Conservation (phyloP, 2,888 invertebrate species). For the Plagodis dolabraria region DNA sequence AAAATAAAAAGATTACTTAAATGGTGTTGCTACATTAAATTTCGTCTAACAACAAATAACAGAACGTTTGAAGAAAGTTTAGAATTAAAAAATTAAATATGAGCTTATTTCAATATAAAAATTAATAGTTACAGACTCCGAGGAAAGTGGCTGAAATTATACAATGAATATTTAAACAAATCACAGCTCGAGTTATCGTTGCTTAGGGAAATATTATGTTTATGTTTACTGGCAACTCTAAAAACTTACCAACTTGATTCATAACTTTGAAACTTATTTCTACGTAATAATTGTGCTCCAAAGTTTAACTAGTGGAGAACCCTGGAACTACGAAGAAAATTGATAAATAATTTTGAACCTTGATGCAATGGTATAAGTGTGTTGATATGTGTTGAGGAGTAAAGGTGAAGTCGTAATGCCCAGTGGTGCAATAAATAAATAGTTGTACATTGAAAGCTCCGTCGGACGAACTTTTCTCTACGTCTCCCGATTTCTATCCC, state of each 20-base stretch:
- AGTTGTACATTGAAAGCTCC: slow-evolving; percentile 67
- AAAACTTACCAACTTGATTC: slow-evolving; percentile 44
- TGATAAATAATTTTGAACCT: slow-evolving; percentile 38
- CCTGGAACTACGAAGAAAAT: slow-evolving; percentile 17
- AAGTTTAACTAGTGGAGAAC: too few species aligned
- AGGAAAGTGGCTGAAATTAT: slow-evolving; percentile 27
- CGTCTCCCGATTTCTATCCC: slow-evolving; percentile 59
- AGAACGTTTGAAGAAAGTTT: too few species aligned
- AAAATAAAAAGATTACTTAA: too few species aligned
- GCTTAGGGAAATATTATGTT: slow-evolving; percentile 59
- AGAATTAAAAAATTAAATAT: too few species aligned
- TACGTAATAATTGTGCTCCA: slow-evolving; percentile 15
- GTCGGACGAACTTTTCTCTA: slow-evolving; percentile 53
- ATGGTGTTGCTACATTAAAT: too few species aligned
- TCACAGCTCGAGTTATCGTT: slow-evolving; percentile 49
- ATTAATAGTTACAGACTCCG: too few species aligned
- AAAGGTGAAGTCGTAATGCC: slow-evolving; percentile 53
- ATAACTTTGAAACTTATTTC: slow-evolving; percentile 37
- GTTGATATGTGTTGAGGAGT: slow-evolving; percentile 17
- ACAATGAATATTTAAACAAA: slow-evolving; percentile 58
- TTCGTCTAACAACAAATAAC: too few species aligned
- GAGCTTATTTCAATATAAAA: too few species aligned
- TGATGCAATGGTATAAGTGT: slow-evolving; percentile 27
- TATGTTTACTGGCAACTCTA: slow-evolving; percentile 55
- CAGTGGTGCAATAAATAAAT: slow-evolving; percentile 75